A percentile compares a stretch with the other conserved stretches of the same genome.
Evolutionary conservation across 2,113 vertebrate species (phyloP).

Genomic region (Marmota monax): DNA sequence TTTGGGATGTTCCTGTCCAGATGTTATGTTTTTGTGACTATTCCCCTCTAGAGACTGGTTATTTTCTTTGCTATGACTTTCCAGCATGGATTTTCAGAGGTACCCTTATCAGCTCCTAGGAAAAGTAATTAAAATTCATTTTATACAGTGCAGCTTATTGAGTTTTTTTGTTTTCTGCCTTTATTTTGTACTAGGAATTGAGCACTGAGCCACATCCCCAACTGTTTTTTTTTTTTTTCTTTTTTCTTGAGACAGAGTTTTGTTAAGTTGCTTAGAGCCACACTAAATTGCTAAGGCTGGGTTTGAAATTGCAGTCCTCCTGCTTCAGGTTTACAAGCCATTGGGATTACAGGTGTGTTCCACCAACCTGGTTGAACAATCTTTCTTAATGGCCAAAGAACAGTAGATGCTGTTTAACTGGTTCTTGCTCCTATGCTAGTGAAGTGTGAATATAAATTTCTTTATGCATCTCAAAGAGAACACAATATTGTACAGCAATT

Average conservation of each 20-base stretch:
- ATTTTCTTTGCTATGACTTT: background rate
- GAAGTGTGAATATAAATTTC: conserved; percentile 34
- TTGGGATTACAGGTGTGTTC: no score
- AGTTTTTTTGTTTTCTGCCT: conserved; percentile 66
- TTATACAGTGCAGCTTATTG: background rate
- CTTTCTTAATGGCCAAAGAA: conserved; percentile 4
- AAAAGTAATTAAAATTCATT: conserved; percentile 22
- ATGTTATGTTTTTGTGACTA: background rate
- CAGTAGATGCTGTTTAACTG: background rate
- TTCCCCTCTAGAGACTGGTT: background rate
- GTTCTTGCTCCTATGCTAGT: background rate
- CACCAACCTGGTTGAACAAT: background rate
- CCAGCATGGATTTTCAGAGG: background rate
- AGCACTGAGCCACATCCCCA: no score
- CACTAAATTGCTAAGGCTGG: no score
- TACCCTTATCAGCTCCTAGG: background rate
- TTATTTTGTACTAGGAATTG: background rate
- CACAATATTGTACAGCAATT: background rate
- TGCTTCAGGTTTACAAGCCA: no score
- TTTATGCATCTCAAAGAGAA: conserved; percentile 3
- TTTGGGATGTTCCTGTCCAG: background rate
- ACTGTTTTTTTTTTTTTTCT: no score
- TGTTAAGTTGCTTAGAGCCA: no score
- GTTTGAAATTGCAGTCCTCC: no score
- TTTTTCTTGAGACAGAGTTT: no score